Conservation (phyloP, 2,888 invertebrate genomes). For the Andrena dorsata region DNA sequence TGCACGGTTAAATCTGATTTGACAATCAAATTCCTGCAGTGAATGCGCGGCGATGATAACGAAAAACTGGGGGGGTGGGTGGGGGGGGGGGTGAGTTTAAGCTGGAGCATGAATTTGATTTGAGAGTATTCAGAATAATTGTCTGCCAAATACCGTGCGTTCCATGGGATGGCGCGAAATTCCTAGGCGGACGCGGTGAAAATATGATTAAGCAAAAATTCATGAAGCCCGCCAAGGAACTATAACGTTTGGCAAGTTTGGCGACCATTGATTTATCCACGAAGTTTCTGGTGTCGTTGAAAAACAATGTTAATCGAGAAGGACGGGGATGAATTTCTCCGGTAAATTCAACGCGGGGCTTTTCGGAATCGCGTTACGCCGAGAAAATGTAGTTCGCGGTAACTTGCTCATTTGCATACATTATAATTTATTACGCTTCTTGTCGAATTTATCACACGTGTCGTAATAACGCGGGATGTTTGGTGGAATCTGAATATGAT, state of each 20-base stretch:
- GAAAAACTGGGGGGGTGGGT: constrained; percentile 25
- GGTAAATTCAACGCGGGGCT: neutral
- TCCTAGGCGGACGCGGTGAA: constrained; percentile 9
- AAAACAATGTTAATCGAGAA: constrained; percentile 14
- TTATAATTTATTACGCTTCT: constrained; percentile 4
- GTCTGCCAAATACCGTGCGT: constrained; percentile 14
- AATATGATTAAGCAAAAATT: constrained; percentile 26
- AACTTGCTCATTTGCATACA: neutral
- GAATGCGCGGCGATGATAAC: constrained; percentile 19
- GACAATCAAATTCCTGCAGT: constrained; percentile 24
- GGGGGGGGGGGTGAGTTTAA: constrained; percentile 5
- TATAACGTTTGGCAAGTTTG: constrained; percentile 19
- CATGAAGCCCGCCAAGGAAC: constrained; percentile 9
- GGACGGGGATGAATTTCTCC: neutral
- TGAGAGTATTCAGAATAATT: constrained; percentile 16
- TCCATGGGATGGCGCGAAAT: neutral
- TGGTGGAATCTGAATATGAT: neutral
- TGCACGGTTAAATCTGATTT: constrained; percentile 21
- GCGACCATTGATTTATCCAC: constrained; percentile 10
- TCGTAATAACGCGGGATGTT: neutral
- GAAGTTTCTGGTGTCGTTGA: neutral
- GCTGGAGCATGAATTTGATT: constrained; percentile 24
- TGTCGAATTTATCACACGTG: neutral
- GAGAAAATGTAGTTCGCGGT: neutral
- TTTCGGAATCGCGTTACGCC: neutral